Conservation (phyloP, 1,140 invertebrate species). For the Patella vulgata region DNA sequence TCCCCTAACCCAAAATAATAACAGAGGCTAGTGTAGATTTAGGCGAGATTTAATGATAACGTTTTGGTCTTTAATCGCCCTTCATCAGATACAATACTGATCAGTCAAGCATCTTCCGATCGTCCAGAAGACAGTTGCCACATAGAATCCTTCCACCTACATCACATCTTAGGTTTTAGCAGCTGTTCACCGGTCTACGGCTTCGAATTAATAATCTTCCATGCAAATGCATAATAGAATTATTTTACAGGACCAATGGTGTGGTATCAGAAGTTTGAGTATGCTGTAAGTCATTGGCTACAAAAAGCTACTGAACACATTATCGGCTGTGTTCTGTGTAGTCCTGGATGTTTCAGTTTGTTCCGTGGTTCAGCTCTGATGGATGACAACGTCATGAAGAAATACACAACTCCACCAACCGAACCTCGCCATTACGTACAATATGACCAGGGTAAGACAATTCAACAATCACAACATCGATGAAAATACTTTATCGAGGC, state of each 20-base stretch:
- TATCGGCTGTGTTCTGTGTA: slow-evolving; percentile 55
- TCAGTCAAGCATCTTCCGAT: too few species aligned
- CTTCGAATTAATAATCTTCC: not conserved
- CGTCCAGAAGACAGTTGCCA: too few species aligned
- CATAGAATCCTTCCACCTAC: too few species aligned
- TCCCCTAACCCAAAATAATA: too few species aligned
- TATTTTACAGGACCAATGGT: slow-evolving; percentile 50
- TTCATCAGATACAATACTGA: too few species aligned
- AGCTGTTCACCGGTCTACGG: too few species aligned
- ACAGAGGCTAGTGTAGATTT: too few species aligned
- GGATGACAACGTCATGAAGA: slow-evolving; percentile 55
- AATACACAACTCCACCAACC: slow-evolving; percentile 67
- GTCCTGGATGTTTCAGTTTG: slow-evolving; percentile 57
- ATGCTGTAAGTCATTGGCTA: slow-evolving; percentile 58
- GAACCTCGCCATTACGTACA: slow-evolving; percentile 73
- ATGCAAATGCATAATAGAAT: too few species aligned
- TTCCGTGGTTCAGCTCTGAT: slow-evolving; percentile 55
- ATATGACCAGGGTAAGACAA: slow-evolving; percentile 70
- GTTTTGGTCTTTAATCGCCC: too few species aligned
- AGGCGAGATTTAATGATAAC: too few species aligned
- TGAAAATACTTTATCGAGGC: not conserved
- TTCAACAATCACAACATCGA: too few species aligned
- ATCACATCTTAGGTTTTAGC: too few species aligned
- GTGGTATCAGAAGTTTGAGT: slow-evolving; percentile 61
- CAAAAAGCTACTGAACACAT: slow-evolving; percentile 58